These are phyloP conservation scores for Campoletis raptor DNA, from an alignment of 2,888 invertebrate species.

Conservation along the genomic window DNA sequence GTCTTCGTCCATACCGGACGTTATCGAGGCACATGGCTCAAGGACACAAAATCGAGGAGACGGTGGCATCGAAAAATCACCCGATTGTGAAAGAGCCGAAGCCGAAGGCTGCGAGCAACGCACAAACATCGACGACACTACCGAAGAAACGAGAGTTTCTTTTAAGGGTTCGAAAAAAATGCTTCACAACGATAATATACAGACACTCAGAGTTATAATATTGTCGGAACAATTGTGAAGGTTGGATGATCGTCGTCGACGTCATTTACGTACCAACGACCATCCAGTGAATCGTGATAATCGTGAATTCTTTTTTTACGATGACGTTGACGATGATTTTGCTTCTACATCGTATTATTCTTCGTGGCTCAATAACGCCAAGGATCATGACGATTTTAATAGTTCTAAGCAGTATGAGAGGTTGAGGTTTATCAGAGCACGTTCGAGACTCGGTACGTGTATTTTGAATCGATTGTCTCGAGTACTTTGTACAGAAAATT, in stretches of 20 bases:
- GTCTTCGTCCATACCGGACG: constrained; percentile 77
- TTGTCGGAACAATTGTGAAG: constrained; percentile 84
- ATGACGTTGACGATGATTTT: constrained; percentile 21
- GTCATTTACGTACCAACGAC: constrained; percentile 17
- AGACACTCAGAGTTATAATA: constrained; percentile 83
- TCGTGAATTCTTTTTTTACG: constrained; percentile 23
- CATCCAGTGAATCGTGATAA: constrained; percentile 4
- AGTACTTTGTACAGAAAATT: constrained; percentile 63
- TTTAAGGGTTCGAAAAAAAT: constrained; percentile 78
- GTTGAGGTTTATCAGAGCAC: constrained; percentile 64
- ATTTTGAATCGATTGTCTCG: constrained; percentile 66
- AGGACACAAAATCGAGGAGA: constrained; percentile 31
- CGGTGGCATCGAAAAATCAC: constrained; percentile 60
- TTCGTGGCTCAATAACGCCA: neutral
- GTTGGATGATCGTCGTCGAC: constrained; percentile 65
- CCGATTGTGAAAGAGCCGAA: constrained; percentile 81
- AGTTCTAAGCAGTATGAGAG: constrained; percentile 68
- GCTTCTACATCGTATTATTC: neutral
- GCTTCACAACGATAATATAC: constrained; percentile 81
- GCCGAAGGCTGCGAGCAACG: constrained; percentile 83
- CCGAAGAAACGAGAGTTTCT: constrained; percentile 77
- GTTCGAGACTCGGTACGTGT: constrained; percentile 64
- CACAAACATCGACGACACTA: constrained; percentile 74
- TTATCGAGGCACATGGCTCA: constrained; percentile 78
- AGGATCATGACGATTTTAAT: constrained; percentile 11